These are phyloP conservation scores for Epinotia brunnichana DNA, from an alignment of 2,888 invertebrate genomes.

Conservation along the genomic window DNA sequence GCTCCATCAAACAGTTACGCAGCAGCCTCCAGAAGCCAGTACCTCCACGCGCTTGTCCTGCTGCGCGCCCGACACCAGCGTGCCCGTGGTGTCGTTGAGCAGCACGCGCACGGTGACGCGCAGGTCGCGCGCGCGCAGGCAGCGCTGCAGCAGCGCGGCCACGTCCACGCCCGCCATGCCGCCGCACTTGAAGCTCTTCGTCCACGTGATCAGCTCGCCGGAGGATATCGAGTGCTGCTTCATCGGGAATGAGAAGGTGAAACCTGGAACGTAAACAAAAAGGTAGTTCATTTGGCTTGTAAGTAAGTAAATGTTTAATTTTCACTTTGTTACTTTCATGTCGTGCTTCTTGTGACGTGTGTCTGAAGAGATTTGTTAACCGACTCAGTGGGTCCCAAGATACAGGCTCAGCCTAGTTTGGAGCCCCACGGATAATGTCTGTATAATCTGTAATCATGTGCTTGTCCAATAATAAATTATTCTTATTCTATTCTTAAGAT, in stretches of 20 bases:
- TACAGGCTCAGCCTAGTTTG: too few relatives aligned
- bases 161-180: constrained; percentile 88
- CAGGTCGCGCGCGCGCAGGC: constrained; percentile 82
- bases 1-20: too few relatives aligned
- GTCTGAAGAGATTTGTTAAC: too few relatives aligned
- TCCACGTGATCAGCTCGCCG: constrained; percentile 92
- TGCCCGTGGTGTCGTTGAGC: constrained; percentile 91
- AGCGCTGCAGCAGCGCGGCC: constrained; percentile 86
- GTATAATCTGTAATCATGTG: too few relatives aligned
- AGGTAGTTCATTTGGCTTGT: background rate
- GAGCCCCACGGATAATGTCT: too few relatives aligned
- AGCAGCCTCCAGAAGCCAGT: too few relatives aligned
- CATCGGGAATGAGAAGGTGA: constrained; percentile 94
- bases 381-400: too few relatives aligned
- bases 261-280: constrained; percentile 79
- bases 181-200: constrained; percentile 91
- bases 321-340: too few relatives aligned
- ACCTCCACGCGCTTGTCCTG: constrained; percentile 30
- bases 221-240: constrained; percentile 88
- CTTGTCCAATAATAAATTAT: too few relatives aligned
- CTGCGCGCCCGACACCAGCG: constrained; percentile 80
- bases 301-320: too few relatives aligned
- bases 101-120: constrained; percentile 88
- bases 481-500: too few relatives aligned
- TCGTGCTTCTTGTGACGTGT: too few relatives aligned